Percentiles rank a stretch among this genome's conserved stretches.
phyloP scores from a whole-genome alignment of 2,797 vertebrate species.

The Enteromius thamalakanensis region DNA sequence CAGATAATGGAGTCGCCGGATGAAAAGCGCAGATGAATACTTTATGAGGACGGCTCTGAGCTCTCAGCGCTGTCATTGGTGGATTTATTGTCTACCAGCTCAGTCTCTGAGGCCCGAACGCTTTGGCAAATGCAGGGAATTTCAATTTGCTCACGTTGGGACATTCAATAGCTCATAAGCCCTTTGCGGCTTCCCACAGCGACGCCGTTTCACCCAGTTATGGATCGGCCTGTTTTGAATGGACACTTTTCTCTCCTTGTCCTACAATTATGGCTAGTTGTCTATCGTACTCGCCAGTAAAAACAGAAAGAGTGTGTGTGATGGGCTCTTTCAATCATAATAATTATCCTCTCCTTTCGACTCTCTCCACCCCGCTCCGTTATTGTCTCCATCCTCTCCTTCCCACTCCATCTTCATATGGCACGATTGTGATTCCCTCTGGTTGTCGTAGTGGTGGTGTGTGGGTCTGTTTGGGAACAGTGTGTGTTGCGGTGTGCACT shows the following conservation, averaged over 20 bases:
- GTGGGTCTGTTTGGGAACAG: slow-evolving; percentile 55
- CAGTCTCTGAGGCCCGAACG: slow-evolving; percentile 53
- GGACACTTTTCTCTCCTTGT: slow-evolving; percentile 57
- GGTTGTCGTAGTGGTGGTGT: slow-evolving; percentile 43
- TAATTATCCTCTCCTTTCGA: slow-evolving; percentile 60
- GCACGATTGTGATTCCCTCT: slow-evolving; percentile 70
- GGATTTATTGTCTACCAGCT: slow-evolving; percentile 57
- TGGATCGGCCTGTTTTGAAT: slow-evolving; percentile 64
- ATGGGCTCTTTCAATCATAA: slow-evolving; percentile 65
- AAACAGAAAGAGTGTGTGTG: slow-evolving; percentile 20
- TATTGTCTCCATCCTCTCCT: slow-evolving; percentile 36
- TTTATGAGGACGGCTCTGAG: slow-evolving; percentile 55
- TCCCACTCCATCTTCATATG: slow-evolving; percentile 68
- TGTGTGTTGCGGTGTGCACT: slow-evolving; percentile 56
- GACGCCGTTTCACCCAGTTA: slow-evolving; percentile 59
- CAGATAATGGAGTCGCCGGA: slow-evolving; percentile 50
- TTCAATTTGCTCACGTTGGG: slow-evolving; percentile 61
- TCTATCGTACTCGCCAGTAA: slow-evolving; percentile 46
- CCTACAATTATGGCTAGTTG: slow-evolving; percentile 60
- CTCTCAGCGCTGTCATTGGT: slow-evolving; percentile 51
- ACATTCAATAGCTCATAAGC: slow-evolving; percentile 57
- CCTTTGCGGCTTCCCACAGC: slow-evolving; percentile 36
- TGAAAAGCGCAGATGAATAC: slow-evolving; percentile 56
- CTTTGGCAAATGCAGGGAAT: slow-evolving; percentile 63
- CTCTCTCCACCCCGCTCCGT: slow-evolving; percentile 23